Percentiles rank a stretch among this genome's conserved stretches.
These are phyloP conservation scores for Drepanosiphum platanoidis DNA, from an alignment of 2,888 invertebrate genomes.

Conservation along the genomic window DNA sequence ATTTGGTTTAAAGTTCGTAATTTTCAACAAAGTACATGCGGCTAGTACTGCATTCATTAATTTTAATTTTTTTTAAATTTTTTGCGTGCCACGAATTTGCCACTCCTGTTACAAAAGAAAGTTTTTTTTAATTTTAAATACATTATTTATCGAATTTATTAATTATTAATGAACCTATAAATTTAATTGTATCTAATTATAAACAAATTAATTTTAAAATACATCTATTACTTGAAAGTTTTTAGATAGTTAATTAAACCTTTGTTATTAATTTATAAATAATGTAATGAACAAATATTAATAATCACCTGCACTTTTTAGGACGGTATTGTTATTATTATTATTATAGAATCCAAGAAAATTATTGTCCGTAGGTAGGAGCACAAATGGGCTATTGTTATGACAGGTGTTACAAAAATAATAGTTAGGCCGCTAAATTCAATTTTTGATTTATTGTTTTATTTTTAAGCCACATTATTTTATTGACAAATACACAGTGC, in stretches of 20 bases:
- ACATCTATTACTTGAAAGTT: background rate
- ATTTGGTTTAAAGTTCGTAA: too few species aligned
- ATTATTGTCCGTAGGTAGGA: background rate
- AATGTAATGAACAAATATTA: background rate
- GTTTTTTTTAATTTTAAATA: too few species aligned
- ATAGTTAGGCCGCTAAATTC: background rate
- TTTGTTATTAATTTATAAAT: conserved; percentile 1
- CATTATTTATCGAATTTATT: background rate
- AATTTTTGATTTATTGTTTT: conserved; percentile 20
- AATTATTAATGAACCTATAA: background rate
- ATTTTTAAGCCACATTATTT: background rate
- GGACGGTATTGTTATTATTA: background rate
- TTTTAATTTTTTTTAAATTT: too few species aligned
- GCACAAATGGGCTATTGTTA: conserved; percentile 13
- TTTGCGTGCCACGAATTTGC: too few species aligned
- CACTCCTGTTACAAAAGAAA: too few species aligned
- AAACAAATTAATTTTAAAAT: background rate
- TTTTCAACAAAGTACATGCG: too few species aligned
- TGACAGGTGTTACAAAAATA: conserved; percentile 24
- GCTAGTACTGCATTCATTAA: too few species aligned
- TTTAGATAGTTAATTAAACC: background rate
- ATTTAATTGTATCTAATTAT: background rate
- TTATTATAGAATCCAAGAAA: background rate
- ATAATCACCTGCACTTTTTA: conserved; percentile 27
- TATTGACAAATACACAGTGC: background rate